phyloP scores from a whole-genome alignment of 2,113 vertebrate species.

The Porphyrio hochstetteri region DNA sequence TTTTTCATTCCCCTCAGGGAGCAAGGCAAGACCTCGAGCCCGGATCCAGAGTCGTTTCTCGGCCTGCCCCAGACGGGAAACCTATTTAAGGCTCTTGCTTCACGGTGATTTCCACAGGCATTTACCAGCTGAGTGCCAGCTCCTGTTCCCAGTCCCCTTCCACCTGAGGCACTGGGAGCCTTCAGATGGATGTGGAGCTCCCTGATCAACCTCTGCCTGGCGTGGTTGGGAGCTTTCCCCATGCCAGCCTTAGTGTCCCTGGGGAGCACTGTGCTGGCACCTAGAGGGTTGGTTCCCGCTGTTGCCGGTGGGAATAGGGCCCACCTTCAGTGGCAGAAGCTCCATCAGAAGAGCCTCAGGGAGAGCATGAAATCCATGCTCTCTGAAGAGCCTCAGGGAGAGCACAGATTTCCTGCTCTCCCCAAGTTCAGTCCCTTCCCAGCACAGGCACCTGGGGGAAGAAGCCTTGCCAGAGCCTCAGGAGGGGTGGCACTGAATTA shows the following conservation, averaged over 20 bases:
- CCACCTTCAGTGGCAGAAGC: background rate
- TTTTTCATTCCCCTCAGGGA: background rate
- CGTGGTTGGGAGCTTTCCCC: background rate
- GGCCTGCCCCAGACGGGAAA: background rate
- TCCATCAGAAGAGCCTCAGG: background rate
- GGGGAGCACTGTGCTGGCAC: background rate
- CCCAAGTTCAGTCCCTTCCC: background rate
- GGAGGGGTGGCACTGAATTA: fast-evolving
- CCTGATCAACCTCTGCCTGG: background rate
- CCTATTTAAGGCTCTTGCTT: background rate
- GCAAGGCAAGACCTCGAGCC: background rate
- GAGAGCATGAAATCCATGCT: background rate
- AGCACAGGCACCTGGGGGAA: background rate
- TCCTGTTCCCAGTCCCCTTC: background rate
- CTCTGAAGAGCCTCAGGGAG: background rate
- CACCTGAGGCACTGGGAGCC: background rate
- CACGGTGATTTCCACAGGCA: background rate
- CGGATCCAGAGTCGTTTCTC: background rate
- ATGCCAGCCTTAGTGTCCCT: background rate
- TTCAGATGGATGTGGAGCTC: background rate
- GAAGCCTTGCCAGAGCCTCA: background rate
- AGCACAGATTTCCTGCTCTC: background rate
- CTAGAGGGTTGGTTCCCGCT: background rate
- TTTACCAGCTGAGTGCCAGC: background rate
- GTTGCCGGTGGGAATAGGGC: background rate